phyloP scores from a whole-genome alignment of 2,797 vertebrate species.

The Gadopsis marmoratus region DNA sequence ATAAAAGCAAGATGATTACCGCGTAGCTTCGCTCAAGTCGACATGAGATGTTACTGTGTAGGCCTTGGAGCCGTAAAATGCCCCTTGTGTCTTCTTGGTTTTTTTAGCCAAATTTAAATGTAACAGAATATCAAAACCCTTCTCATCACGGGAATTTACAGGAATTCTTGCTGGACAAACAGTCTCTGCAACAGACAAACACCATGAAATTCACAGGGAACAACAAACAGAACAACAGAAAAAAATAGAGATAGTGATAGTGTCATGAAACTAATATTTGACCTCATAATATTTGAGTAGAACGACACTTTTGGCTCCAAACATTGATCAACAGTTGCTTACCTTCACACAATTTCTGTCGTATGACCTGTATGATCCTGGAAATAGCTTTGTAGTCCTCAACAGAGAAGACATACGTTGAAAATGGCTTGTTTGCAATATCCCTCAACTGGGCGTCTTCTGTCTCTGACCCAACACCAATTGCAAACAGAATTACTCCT shows the following conservation, averaged over 20 bases:
- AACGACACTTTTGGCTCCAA: not conserved
- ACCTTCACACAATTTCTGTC: slow-evolving; percentile 99
- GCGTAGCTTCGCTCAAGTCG: slow-evolving; percentile 93
- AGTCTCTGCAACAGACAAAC: slow-evolving; percentile 87
- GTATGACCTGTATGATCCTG: slow-evolving; percentile 96
- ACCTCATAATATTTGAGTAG: not conserved
- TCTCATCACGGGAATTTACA: slow-evolving; percentile 93
- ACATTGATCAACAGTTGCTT: slow-evolving; percentile 46
- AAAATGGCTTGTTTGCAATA: slow-evolving; percentile 96
- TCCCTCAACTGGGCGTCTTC: slow-evolving; percentile 91
- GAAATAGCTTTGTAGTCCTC: slow-evolving; percentile 97
- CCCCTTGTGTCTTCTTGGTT: slow-evolving; percentile 91
- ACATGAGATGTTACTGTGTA: slow-evolving; percentile 91
- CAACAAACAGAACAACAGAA: not conserved
- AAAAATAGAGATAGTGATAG: not conserved
- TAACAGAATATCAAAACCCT: slow-evolving; percentile 96
- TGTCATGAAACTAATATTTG: slow-evolving; percentile 12
- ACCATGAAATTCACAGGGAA: not conserved
- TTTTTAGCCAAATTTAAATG: slow-evolving; percentile 95
- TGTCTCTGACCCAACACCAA: slow-evolving; percentile 94
- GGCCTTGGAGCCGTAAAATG: slow-evolving; percentile 89
- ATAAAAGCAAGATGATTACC: slow-evolving; percentile 79
- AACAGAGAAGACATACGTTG: slow-evolving; percentile 96
- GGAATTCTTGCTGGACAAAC: slow-evolving; percentile 95
- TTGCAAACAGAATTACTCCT: slow-evolving; percentile 95